Evolutionary conservation across 2,888 invertebrate genomes (phyloP), one percentile per base, ranked within the genome.

Genomic region (Apantesis nais): DNA sequence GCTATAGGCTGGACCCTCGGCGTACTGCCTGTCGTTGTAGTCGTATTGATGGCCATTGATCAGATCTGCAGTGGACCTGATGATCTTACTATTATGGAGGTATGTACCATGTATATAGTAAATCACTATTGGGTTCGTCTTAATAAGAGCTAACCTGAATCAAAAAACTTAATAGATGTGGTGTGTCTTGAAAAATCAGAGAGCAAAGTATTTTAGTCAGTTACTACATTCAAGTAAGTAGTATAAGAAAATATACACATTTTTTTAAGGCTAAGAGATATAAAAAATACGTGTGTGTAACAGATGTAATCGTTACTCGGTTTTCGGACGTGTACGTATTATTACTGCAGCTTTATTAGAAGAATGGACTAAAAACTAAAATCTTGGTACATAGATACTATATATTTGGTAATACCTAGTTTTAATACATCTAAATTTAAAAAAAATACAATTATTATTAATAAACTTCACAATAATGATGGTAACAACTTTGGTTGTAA

Each of bases 1-100:
- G 96, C 96, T 0, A 95, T 97, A 4, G 98, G 98, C 14, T 98
- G 97, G 97, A 91, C 96, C 0, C 90, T 98, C 63, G 97, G 98
- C 0, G 94, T 97, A n/a, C 87, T 97, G 68, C 97, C 98, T 0
- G 96, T 98, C 12, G 87, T 96, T 29, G 96, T 97, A 2, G 96
- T 97, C 64, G 92, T 97, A 8, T 78, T 96, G 22, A 95, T 96
- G 90, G 96, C 95, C 9, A 89, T 96, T 60, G 94, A 95, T 71
- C 95, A 96, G 85, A 94, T 96, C 70, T 95, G 93, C 81, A 95
- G 93, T 76, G 96, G 96, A 0, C 96, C 96, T 14, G 94, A 95
- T 72, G 95, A 96, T 71, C 90, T 96, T 9, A 95, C 92, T 48
- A 93, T 96, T 70, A 92, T 93, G 87, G 96, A 95, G 92, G 95